Evolutionary conservation across 2,888 invertebrate species (phyloP).

Genomic region (Tiliacea citrago): DNA sequence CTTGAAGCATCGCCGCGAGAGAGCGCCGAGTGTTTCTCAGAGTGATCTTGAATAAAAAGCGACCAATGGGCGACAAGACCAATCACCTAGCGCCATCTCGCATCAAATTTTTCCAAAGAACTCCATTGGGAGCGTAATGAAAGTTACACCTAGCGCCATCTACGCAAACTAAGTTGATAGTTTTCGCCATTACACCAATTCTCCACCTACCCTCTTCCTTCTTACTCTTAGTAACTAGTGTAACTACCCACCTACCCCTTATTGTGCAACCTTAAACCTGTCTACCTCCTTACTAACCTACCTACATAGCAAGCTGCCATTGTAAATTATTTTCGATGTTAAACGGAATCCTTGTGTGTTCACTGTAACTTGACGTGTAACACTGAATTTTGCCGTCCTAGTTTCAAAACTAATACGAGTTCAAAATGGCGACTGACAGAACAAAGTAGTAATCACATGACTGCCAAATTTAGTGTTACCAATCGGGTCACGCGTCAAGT

Average conservation of each 20-base stretch:
- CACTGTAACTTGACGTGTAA: too few relatives aligned
- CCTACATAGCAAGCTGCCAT: neutral
- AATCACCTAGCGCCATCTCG: too few relatives aligned
- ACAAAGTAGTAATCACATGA: too few relatives aligned
- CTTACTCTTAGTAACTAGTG: too few relatives aligned
- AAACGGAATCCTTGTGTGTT: conserved; percentile 28
- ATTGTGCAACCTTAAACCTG: neutral
- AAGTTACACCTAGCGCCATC: neutral
- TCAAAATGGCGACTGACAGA: too few relatives aligned
- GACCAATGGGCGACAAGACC: neutral
- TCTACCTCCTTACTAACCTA: neutral
- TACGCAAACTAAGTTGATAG: neutral
- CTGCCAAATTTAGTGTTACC: too few relatives aligned
- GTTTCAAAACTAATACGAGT: too few relatives aligned
- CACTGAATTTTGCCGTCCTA: too few relatives aligned
- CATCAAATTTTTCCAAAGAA: neutral
- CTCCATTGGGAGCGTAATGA: neutral
- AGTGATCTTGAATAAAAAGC: neutral
- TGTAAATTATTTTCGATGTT: neutral
- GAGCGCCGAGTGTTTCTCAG: neutral
- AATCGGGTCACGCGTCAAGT: too few relatives aligned
- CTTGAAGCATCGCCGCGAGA: neutral
- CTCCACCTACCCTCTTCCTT: too few relatives aligned
- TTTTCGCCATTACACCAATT: neutral
- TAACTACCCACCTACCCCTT: too few relatives aligned